Percentiles rank a stretch among this genome's conserved stretches.
phyloP scores from a whole-genome alignment of 2,113 vertebrate genomes.

The Sander vitreus region DNA sequence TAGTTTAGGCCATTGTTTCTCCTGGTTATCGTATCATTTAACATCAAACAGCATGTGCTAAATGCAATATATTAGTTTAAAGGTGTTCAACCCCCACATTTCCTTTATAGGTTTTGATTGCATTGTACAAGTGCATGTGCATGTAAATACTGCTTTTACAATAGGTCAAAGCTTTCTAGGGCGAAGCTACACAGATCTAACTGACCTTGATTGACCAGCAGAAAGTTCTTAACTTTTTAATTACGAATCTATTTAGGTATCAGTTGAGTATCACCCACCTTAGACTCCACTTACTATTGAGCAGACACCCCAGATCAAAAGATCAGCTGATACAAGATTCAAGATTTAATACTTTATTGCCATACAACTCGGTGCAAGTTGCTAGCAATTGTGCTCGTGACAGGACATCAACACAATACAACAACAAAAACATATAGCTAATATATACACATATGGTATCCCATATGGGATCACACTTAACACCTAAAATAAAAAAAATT shows the following conservation, averaged over 20 bases:
- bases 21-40: background rate
- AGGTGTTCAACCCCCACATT: background rate
- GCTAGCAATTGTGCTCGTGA: too few relatives aligned
- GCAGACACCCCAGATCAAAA: background rate
- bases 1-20: background rate
- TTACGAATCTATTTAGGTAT: too few relatives aligned
- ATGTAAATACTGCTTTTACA: background rate
- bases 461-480: too few relatives aligned
- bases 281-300: background rate
- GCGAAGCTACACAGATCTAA: background rate
- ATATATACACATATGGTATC: too few relatives aligned
- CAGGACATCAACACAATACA: too few relatives aligned
- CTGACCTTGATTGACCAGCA: background rate
- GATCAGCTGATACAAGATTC: background rate
- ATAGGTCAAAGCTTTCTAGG: background rate
- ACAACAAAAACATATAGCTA: too few relatives aligned
- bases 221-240: background rate
- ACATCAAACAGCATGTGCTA: background rate
- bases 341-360: too few relatives aligned
- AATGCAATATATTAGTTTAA: background rate
- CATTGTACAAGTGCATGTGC: background rate
- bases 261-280: background rate
- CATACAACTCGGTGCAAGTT: too few relatives aligned
- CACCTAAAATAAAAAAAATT: too few relatives aligned
- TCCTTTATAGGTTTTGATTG: background rate